Evolutionary conservation across 2,113 vertebrate species (phyloP), one percentile per base, ranked within the genome.

Genomic region (Sorex araneus): DNA sequence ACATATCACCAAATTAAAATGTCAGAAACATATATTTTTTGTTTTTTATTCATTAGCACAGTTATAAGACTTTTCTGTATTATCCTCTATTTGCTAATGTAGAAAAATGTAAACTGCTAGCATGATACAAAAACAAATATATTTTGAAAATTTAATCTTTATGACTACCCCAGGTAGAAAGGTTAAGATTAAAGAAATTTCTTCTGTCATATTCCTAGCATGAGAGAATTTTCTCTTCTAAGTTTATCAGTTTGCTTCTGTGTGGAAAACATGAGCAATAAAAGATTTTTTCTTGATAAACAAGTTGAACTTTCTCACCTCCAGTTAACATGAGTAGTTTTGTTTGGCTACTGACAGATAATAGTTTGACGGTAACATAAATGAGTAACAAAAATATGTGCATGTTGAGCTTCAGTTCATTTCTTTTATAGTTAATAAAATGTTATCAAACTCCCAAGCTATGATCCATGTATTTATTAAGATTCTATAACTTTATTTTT

Each of bases 281-380:
- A 43, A 92, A 84, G 90, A 45, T 90, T 90, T 95, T 93, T 3
- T 94, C 47, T 81, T 89, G 69, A 94, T 95, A 95, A 97, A 92
- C 50, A 96, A 97, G 70, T 70, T 97, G 94, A 94, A 94, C 63
- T 84, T 95, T 88, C 47, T 92, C 86, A 94, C 79, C 66, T 91
- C 70, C 78, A 66, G 89, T 89, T 94, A 86, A 88, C 70, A 84
- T 85, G 47, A 80, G 90, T 60, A 87, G 69, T 84, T 93, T 88
- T 94, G 70, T 93, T 90, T 95, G 69, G 75, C 89, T 94, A 75
- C 81, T 67, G 90, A 87, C 74, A 91, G 76, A 70, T 92, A 94
- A 92, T 66, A 89, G 77, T 81, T 92, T 84, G 63, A 94, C 47
- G 54, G 77, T 34, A 82, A 77, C 66, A 92, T 82, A 73, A 93